phyloP scores from a whole-genome alignment of 1,140 invertebrate genomes.

The Caerostris darwini region DNA sequence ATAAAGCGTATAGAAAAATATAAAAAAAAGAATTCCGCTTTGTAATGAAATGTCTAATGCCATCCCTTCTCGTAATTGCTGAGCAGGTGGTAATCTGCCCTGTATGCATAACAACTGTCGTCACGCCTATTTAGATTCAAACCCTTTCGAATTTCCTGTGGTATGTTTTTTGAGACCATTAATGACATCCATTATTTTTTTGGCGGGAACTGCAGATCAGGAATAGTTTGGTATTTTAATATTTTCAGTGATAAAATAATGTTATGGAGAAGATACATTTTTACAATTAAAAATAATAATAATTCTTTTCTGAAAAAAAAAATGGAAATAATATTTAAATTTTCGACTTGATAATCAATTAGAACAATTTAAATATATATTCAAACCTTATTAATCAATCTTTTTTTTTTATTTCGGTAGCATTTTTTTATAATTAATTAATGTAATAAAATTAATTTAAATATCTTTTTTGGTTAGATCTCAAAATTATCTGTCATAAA shows the following conservation, averaged over 20 bases:
- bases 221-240: not conserved
- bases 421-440: too few relatives aligned
- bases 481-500: too few relatives aligned
- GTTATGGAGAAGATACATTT: not conserved
- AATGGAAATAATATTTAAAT: too few relatives aligned
- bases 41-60: not conserved
- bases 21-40: not conserved
- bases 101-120: slow-evolving; percentile 7
- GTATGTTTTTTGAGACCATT: not conserved
- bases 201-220: too few relatives aligned
- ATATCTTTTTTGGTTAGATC: too few relatives aligned
- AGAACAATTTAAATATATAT: too few relatives aligned
- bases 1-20: not conserved
- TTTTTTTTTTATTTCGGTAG: too few relatives aligned
- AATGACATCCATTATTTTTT: not conserved
- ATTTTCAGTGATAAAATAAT: not conserved
- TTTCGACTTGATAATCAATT: too few relatives aligned
- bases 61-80: not conserved
- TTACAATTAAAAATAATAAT: not conserved
- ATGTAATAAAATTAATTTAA: too few relatives aligned
- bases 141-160: not conserved
- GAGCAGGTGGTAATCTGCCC: slow-evolving; percentile 2
- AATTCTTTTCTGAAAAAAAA: too few relatives aligned
- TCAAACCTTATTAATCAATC: too few relatives aligned
- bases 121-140: not conserved